These are phyloP conservation scores for Misgurnus anguillicaudatus DNA, from an alignment of 2,113 vertebrate species.

Conservation along the genomic window DNA sequence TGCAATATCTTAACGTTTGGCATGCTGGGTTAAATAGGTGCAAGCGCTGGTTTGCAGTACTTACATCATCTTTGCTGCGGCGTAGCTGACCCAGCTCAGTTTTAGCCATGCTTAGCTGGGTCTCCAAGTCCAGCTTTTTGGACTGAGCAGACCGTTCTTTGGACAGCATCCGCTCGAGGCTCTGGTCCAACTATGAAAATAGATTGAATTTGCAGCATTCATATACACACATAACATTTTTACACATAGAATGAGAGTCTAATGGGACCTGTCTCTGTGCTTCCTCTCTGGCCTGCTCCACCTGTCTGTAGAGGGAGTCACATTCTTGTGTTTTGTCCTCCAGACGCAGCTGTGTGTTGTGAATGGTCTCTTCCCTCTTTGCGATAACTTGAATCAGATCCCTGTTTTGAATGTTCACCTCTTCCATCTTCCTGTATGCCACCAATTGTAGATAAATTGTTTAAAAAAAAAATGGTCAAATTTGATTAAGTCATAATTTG, in stretches of 20 bases:
- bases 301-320: slow-evolving; percentile 77
- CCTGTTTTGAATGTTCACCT: slow-evolving; percentile 76
- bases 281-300: slow-evolving; percentile 83
- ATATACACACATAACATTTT: neutral
- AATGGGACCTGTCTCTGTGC: slow-evolving; percentile 79
- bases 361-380: slow-evolving; percentile 78
- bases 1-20: too few relatives aligned
- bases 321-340: slow-evolving; percentile 84
- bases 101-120: slow-evolving; percentile 84
- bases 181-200: slow-evolving; percentile 78
- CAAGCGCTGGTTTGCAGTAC: too few relatives aligned
- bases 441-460: neutral
- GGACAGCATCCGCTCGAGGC: slow-evolving; percentile 76
- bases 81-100: slow-evolving; percentile 81
- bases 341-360: slow-evolving; percentile 80
- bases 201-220: neutral
- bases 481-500: too few relatives aligned
- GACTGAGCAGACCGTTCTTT: slow-evolving; percentile 84
- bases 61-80: slow-evolving; percentile 84
- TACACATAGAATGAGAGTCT: neutral
- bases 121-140: slow-evolving; percentile 86
- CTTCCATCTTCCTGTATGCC: slow-evolving; percentile 82
- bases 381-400: slow-evolving; percentile 82
- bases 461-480: neutral
- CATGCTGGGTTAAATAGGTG: too few relatives aligned